A percentile compares a stretch with the other conserved stretches of the same genome.
Conservation (phyloP, 2,888 invertebrate species). For the Phaonia tiefii region DNA sequence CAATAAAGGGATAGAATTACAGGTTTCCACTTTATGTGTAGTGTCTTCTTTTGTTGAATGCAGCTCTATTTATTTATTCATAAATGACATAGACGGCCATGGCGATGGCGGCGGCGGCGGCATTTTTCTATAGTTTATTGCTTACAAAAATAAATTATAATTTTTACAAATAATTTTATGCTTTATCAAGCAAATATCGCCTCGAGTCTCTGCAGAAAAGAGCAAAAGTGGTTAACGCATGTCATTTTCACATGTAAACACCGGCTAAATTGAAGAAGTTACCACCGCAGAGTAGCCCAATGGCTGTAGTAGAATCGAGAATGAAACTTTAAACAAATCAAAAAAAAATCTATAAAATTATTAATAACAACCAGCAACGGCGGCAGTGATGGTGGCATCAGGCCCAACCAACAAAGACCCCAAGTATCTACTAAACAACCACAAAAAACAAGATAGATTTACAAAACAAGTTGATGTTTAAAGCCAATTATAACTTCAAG, state of each 20-base stretch:
- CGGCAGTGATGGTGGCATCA: background rate
- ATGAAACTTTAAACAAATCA: too few species aligned
- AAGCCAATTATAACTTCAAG: constrained; percentile 61
- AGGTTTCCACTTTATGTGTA: too few species aligned
- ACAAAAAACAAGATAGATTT: constrained; percentile 37
- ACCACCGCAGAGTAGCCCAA: background rate
- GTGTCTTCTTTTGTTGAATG: too few species aligned
- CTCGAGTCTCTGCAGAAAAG: constrained; percentile 47
- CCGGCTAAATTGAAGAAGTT: constrained; percentile 46
- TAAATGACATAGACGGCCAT: too few species aligned
- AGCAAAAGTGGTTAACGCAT: constrained; percentile 64
- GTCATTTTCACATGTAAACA: constrained; percentile 62
- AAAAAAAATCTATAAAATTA: constrained; percentile 11
- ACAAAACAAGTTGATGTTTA: constrained; percentile 54
- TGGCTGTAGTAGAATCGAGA: background rate
- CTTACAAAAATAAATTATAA: constrained; percentile 31
- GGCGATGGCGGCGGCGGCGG: background rate
- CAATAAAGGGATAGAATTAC: constrained; percentile 26
- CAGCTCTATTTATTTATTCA: too few species aligned
- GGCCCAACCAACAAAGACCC: background rate
- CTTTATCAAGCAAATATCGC: constrained; percentile 47
- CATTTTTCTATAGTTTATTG: background rate
- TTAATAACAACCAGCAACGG: constrained; percentile 12
- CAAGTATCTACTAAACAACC: constrained; percentile 30
- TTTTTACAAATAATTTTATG: constrained; percentile 35